Percentiles rank a stretch among this genome's conserved stretches.
These are phyloP conservation scores for Rhynchotus rufescens DNA, from an alignment of 2,797 vertebrate species.

Conservation along the genomic window DNA sequence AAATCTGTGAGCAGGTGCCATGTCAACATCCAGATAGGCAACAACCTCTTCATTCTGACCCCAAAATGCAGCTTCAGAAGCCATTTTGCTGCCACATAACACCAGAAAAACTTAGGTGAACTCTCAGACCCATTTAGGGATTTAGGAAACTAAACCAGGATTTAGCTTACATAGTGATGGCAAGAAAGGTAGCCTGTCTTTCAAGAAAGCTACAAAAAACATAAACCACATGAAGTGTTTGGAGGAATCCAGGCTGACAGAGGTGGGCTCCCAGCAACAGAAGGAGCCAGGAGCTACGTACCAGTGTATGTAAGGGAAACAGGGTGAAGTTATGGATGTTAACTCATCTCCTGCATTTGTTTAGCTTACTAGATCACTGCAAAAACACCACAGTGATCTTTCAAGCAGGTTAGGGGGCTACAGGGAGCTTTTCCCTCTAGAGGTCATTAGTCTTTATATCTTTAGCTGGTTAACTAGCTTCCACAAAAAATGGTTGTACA, in stretches of 20 bases:
- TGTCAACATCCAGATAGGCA: not conserved
- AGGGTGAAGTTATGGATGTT: not conserved
- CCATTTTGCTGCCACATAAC: not conserved
- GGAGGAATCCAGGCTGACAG: not conserved
- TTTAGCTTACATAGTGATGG: not conserved
- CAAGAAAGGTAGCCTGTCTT: not conserved
- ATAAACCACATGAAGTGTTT: not conserved
- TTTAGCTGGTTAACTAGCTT: not conserved
- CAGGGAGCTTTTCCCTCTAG: not conserved
- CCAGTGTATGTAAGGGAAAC: not conserved
- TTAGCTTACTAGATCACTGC: not conserved
- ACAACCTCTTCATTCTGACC: not conserved
- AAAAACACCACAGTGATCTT: not conserved
- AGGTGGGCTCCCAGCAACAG: not conserved
- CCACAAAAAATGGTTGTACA: not conserved
- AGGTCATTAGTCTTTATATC: not conserved
- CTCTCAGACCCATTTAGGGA: not conserved
- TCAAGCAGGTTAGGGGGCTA: not conserved
- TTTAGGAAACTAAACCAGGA: too few relatives aligned
- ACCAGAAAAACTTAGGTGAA: too few relatives aligned
- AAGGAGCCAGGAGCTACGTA: not conserved
- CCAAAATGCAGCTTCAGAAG: slow-evolving; percentile 2
- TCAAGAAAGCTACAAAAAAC: not conserved
- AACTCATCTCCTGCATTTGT: not conserved
- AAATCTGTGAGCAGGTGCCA: not conserved